Percentiles rank a stretch among this genome's conserved stretches.
Evolutionary conservation across 2,888 invertebrate species (phyloP).

Genomic region (Eurytoma adleriae): DNA sequence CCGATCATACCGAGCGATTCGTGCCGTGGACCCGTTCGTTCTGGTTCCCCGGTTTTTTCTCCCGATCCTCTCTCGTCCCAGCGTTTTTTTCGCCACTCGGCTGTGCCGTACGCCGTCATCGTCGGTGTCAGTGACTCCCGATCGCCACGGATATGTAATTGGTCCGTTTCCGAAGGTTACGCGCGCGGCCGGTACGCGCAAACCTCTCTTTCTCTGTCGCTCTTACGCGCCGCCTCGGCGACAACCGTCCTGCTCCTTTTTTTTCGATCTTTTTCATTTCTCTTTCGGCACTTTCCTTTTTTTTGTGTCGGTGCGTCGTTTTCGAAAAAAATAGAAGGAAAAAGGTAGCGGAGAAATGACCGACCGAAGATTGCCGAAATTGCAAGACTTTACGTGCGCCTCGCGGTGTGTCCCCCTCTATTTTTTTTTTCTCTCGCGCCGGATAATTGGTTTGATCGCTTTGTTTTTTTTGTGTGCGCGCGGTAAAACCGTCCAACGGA

Average conservation of each 20-base stretch:
- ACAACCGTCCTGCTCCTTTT: background rate
- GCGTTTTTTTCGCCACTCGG: background rate
- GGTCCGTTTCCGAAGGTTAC: constrained; percentile 54
- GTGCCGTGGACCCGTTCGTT: background rate
- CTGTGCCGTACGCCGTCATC: background rate
- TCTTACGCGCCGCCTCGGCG: background rate
- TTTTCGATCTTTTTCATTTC: constrained; percentile 15
- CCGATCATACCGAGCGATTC: background rate
- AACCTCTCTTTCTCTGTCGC: constrained; percentile 1
- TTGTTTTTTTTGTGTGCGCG: constrained; percentile 33
- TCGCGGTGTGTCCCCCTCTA: background rate
- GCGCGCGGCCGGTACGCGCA: background rate
- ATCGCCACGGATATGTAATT: constrained; percentile 38
- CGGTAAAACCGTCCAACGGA: background rate
- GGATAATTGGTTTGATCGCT: constrained; percentile 49
- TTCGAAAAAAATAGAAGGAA: background rate
- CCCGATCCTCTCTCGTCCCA: background rate
- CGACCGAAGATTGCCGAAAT: constrained; percentile 43
- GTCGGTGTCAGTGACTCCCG: constrained; percentile 53
- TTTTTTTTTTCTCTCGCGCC: constrained; percentile 14
- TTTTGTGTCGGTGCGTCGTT: background rate
- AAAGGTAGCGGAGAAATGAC: background rate
- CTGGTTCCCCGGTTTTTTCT: background rate
- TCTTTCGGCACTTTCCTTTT: background rate
- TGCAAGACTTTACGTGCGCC: background rate